These are phyloP conservation scores for Drosophila pseudotakahashii DNA, from an alignment of 2,888 invertebrate species.

Conservation along the genomic window DNA sequence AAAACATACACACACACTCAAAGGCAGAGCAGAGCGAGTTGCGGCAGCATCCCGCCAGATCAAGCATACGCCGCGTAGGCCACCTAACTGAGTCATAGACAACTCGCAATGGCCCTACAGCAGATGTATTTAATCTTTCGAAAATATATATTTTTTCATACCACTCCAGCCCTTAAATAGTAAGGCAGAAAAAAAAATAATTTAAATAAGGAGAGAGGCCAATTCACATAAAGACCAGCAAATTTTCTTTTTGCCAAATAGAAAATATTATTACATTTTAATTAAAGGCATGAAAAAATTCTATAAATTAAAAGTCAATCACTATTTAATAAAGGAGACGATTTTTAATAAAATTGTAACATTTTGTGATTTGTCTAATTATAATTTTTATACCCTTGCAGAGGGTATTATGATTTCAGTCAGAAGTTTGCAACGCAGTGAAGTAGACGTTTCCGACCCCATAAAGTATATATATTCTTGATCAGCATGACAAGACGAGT, in stretches of 20 bases:
- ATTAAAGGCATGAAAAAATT: too few relatives aligned
- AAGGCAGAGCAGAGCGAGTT: constrained; percentile 3
- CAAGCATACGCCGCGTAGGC: constrained; percentile 69
- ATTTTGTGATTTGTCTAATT: too few relatives aligned
- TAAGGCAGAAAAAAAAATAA: constrained; percentile 2
- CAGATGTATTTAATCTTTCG: constrained; percentile 72
- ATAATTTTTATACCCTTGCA: too few relatives aligned
- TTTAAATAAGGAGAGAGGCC: neutral
- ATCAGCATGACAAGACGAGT: too few relatives aligned
- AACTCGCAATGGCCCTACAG: constrained; percentile 41
- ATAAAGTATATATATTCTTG: too few relatives aligned
- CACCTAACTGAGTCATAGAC: constrained; percentile 65
- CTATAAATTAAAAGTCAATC: neutral
- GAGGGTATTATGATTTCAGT: too few relatives aligned
- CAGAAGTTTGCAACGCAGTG: too few relatives aligned
- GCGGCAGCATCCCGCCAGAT: constrained; percentile 45
- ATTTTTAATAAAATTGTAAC: too few relatives aligned
- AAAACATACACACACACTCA: constrained; percentile 53
- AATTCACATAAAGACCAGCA: neutral
- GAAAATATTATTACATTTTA: too few relatives aligned
- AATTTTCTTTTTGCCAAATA: neutral
- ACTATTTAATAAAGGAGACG: too few relatives aligned
- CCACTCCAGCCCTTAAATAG: too few relatives aligned
- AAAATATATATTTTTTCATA: neutral
- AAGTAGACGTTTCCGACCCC: too few relatives aligned